Percentiles rank a stretch among this genome's conserved stretches.
phyloP scores from a whole-genome alignment of 2,113 vertebrate genomes.

The Perca schrenkii region DNA sequence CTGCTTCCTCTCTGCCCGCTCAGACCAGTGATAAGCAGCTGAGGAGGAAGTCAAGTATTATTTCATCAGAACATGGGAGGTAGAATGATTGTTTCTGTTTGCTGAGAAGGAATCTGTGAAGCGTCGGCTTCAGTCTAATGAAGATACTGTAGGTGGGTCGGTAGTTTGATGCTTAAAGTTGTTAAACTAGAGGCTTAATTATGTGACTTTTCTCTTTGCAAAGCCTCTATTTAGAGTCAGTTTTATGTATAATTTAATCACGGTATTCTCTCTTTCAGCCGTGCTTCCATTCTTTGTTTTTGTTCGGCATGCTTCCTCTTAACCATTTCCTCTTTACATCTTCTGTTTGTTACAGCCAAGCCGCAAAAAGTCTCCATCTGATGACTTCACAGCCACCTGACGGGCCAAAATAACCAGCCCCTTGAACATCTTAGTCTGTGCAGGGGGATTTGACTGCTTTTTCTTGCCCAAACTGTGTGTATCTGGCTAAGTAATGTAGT shows the following conservation, averaged over 20 bases:
- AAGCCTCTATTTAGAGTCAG: not conserved
- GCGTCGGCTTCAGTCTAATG: conserved; percentile 16
- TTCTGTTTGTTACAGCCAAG: conserved; percentile 51
- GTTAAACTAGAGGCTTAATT: not conserved
- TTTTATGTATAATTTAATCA: not conserved
- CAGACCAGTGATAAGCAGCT: conserved; percentile 52
- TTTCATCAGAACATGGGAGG: conserved; percentile 43
- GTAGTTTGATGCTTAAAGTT: conserved; percentile 17
- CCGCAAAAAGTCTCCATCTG: conserved; percentile 23
- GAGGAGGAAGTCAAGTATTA: conserved; percentile 63
- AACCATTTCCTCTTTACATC: conserved; percentile 54
- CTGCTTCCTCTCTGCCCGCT: conserved; percentile 44
- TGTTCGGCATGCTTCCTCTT: conserved; percentile 33
- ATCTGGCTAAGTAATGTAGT: conserved; percentile 20
- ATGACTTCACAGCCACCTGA: conserved; percentile 33
- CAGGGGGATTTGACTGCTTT: not conserved
- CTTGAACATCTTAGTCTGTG: conserved; percentile 2
- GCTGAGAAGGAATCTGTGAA: conserved; percentile 14
- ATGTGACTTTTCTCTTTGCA: not conserved
- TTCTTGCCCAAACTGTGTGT: conserved; percentile 7
- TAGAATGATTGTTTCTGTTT: conserved; percentile 24
- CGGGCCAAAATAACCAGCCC: not conserved
- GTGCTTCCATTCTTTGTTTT: conserved; percentile 22
- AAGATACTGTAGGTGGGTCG: conserved; percentile 30
- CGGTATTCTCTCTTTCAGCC: not conserved